Evolutionary conservation across 2,113 vertebrate genomes (phyloP), one percentile per base, ranked within the genome.

Genomic region (Oreochromis niloticus): DNA sequence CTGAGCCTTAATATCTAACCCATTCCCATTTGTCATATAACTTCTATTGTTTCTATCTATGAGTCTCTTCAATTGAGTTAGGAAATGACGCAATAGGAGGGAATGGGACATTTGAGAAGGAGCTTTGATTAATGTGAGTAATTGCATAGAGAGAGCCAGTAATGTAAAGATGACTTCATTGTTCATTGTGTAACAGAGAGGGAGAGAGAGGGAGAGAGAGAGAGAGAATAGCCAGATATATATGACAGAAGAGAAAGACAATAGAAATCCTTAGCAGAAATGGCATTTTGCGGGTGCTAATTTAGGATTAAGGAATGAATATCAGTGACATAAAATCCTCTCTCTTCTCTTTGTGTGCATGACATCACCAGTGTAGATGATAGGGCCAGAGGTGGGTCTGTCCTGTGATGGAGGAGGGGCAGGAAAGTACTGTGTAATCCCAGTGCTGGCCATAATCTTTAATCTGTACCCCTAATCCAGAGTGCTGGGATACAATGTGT

Each of bases 391-490:
- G 85, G 87, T 86, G 86, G 59, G 87, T 87, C 55, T 71, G 87
- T 86, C 90, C 86, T 89, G 54, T 46, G 85, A 66, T 85, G 86
- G 90, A 93, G 94, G 92, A 82, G 78, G 93, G 85, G 90, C 27
- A 82, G 84, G 80, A 90, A 83, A 94, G 90, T 91, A 91, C 91
- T 89, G 68, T 88, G 90, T 96, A 96, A 97, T 96, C 95, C 92
- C 87, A 89, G 80, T 63, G 56, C 91, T 94, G 95, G 84, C 94
- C 92, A 88, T 95, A 97, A 97, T 97, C 96, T 94, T 68, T 96
- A 96, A 97, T 96, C 96, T 95, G 90, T 85, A 95, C 93, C 84
- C 90, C 93, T 95, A 95, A 96, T 95, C 94, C 93, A 91, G 91
- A 90, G 86, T 19, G 66, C 91, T 78, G 80, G 59, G 68, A 88